Evolutionary conservation across 2,888 invertebrate species (phyloP).

Genomic region (Pocota personata): DNA sequence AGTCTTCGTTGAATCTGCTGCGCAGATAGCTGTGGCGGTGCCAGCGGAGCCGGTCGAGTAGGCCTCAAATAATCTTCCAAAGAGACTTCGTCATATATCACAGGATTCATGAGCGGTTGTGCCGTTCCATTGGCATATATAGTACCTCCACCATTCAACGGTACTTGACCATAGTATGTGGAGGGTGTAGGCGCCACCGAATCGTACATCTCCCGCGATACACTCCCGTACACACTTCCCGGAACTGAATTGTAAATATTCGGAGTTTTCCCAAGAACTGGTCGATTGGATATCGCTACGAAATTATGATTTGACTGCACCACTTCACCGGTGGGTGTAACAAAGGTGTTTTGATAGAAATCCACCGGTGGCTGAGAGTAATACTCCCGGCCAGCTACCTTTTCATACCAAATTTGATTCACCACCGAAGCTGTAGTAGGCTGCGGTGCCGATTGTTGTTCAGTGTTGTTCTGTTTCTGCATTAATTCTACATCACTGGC

Average conservation of each 20-base stretch:
- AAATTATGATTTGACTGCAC: slow-evolving; percentile 76
- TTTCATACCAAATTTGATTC: slow-evolving; percentile 84
- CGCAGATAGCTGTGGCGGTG: slow-evolving; percentile 83
- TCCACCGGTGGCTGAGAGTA: slow-evolving; percentile 79
- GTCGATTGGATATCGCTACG: slow-evolving; percentile 81
- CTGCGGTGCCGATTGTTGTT: slow-evolving; percentile 64
- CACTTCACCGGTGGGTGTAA: background rate
- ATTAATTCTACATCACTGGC: slow-evolving; percentile 54
- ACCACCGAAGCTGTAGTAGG: slow-evolving; percentile 52
- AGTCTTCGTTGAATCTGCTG: slow-evolving; percentile 82
- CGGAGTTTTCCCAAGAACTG: slow-evolving; percentile 77
- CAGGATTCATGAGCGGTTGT: slow-evolving; percentile 72
- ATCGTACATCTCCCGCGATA: slow-evolving; percentile 79
- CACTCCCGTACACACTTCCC: slow-evolving; percentile 78
- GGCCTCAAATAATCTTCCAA: slow-evolving; percentile 83
- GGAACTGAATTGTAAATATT: slow-evolving; percentile 77
- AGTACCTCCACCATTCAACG: slow-evolving; percentile 71
- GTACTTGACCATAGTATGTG: slow-evolving; percentile 81
- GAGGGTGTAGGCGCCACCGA: slow-evolving; percentile 80
- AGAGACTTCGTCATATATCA: slow-evolving; percentile 82
- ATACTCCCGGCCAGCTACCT: slow-evolving; percentile 77
- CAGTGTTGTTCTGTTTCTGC: slow-evolving; percentile 80
- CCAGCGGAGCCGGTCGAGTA: slow-evolving; percentile 86
- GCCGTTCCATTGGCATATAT: slow-evolving; percentile 74
- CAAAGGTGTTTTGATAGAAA: slow-evolving; percentile 77